A percentile compares a stretch with the other conserved stretches of the same genome.
These are phyloP conservation scores for Coleophora flavipennella DNA, from an alignment of 2,888 invertebrate species.

Conservation along the genomic window DNA sequence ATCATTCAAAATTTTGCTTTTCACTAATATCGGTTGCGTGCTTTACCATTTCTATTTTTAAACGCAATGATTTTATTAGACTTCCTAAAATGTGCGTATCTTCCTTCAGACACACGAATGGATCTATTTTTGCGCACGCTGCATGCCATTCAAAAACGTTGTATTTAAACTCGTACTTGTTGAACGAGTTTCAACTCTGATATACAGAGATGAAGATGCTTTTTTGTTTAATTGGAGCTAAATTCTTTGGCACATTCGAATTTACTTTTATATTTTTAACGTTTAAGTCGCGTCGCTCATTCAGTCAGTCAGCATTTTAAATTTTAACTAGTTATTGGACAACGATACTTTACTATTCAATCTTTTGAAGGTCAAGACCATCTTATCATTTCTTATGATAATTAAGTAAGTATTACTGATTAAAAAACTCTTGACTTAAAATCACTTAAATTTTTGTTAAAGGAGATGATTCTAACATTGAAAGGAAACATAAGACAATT, in stretches of 20 bases:
- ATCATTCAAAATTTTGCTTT: no score
- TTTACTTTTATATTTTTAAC: conserved; percentile 4
- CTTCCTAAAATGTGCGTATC: conserved; percentile 70
- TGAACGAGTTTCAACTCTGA: conserved; percentile 42
- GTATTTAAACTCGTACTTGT: conserved; percentile 32
- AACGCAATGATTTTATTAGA: conserved; percentile 56
- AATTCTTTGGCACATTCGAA: no score
- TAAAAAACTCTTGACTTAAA: no score
- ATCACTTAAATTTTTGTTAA: no score
- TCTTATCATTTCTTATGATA: no score
- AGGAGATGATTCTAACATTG: no score
- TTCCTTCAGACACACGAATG: conserved; percentile 46
- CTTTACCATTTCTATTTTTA: conserved; percentile 45
- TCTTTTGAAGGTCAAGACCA: no score
- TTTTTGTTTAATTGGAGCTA: conserved; percentile 24
- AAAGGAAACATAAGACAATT: no score
- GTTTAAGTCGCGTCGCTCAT: conserved; percentile 6
- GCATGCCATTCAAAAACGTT: conserved; percentile 45
- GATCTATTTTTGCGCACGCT: conserved; percentile 54
- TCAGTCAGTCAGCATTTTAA: no score
- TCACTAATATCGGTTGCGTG: conserved; percentile 34
- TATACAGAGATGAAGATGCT: conserved; percentile 18
- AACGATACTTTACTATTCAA: no score
- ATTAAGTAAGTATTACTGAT: no score
- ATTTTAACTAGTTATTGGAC: no score